Conservation (phyloP, 2,888 invertebrate genomes). For the Chrysina gloriosa region DNA sequence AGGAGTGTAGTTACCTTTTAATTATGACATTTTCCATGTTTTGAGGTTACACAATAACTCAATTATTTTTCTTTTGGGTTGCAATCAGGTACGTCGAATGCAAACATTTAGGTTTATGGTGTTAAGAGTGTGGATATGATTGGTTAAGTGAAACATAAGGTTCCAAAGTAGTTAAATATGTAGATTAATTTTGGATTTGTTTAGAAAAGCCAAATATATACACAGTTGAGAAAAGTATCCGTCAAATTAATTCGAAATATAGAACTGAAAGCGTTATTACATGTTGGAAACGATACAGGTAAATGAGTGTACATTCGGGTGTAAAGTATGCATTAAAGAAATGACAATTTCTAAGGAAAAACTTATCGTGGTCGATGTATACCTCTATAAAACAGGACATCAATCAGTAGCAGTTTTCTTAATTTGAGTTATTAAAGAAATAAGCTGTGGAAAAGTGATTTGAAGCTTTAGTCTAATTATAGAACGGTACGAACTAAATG, state of each 20-base stretch:
- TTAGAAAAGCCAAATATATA: not conserved
- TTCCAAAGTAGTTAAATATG: not conserved
- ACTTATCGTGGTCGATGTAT: slow-evolving; percentile 40
- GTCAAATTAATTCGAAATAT: not conserved
- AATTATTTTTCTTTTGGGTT: not conserved
- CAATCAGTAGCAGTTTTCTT: slow-evolving; percentile 26
- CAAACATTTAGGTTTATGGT: too few relatives aligned
- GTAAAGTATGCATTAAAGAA: slow-evolving; percentile 30
- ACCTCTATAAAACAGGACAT: slow-evolving; percentile 42
- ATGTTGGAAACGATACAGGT: not conserved
- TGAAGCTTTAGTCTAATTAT: slow-evolving; percentile 31
- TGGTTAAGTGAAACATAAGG: not conserved
- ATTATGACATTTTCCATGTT: not conserved
- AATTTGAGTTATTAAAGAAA: slow-evolving; percentile 8
- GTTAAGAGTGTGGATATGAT: too few relatives aligned
- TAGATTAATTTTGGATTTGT: not conserved
- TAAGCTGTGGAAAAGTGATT: slow-evolving; percentile 21
- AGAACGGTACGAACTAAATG: slow-evolving; percentile 21
- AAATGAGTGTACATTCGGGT: not conserved
- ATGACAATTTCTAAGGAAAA: slow-evolving; percentile 45
- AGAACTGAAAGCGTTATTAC: not conserved
- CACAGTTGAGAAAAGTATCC: not conserved
- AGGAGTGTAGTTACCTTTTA: too few relatives aligned
- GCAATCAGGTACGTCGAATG: too few relatives aligned
- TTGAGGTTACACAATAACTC: not conserved